phyloP scores from a whole-genome alignment of 2,797 vertebrate genomes.

The Phalanger gymnotis region DNA sequence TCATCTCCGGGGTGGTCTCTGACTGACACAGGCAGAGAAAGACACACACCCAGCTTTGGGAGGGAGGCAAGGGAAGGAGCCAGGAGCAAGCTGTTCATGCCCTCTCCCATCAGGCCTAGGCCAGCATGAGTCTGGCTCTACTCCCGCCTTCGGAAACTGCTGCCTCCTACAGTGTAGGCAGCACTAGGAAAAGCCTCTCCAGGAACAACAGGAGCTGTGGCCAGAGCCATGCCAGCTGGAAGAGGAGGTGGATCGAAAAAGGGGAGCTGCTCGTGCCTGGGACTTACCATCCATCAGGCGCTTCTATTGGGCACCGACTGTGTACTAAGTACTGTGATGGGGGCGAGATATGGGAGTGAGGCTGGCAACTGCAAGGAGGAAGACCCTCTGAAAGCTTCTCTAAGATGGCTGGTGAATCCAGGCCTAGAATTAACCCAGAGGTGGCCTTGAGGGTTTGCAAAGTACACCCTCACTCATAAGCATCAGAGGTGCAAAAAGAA shows the following conservation, averaged over 20 bases:
- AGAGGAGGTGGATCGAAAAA: background rate
- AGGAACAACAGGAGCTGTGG: background rate
- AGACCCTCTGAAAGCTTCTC: background rate
- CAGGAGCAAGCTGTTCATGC: background rate
- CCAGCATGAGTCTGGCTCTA: background rate
- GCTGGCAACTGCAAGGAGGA: background rate
- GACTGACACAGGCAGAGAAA: background rate
- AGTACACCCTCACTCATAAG: background rate
- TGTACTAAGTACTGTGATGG: background rate
- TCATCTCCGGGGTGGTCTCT: slow-evolving; percentile 13
- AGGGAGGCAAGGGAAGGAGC: background rate
- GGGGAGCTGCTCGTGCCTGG: background rate
- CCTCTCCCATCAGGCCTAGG: background rate
- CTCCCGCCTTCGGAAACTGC: background rate
- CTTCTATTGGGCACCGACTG: background rate
- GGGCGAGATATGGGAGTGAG: background rate
- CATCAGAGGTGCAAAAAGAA: background rate
- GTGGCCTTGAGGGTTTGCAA: background rate
- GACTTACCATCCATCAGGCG: background rate
- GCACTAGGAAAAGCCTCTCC: background rate
- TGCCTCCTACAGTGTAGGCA: background rate
- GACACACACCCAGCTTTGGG: background rate
- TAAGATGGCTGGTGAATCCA: background rate
- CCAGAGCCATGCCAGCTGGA: background rate
- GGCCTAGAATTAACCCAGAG: background rate